Conservation (phyloP, 64 coral and sea anemone genomes). For the Orbicella faveolata region DNA sequence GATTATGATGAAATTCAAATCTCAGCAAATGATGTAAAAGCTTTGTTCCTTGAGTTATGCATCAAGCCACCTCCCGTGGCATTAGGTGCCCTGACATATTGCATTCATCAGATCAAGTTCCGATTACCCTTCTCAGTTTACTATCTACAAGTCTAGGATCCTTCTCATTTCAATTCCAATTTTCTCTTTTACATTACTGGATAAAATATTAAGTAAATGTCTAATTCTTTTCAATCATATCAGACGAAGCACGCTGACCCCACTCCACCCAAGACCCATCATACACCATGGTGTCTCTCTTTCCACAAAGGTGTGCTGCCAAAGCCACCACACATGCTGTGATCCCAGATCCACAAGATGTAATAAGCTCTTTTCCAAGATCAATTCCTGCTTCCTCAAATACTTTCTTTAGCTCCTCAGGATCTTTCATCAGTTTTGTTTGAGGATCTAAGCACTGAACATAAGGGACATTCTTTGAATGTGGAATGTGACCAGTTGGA, state of each 20-base stretch:
- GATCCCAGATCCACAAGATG: conserved; percentile 83
- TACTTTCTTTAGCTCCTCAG: conserved; percentile 67
- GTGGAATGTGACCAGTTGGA: conserved; percentile 82
- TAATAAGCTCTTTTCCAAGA: conserved; percentile 58
- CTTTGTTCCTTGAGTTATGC: too few species aligned
- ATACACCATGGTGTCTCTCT: conserved; percentile 73
- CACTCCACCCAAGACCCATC: conserved; percentile 90
- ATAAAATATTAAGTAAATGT: not conserved
- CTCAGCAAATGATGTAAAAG: too few species aligned
- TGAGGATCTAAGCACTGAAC: conserved; percentile 60
- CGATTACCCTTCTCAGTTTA: too few species aligned
- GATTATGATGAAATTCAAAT: too few species aligned
- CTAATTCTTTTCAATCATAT: conserved; percentile 64
- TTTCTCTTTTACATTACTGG: too few species aligned
- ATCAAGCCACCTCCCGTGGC: too few species aligned
- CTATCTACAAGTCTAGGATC: too few species aligned
- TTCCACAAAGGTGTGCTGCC: conserved; percentile 73
- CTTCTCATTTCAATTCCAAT: too few species aligned
- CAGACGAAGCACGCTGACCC: conserved; percentile 73
- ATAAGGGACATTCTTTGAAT: conserved; percentile 57
- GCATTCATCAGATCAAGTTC: too few species aligned
- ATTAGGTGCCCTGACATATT: too few species aligned
- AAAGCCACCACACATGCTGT: conserved; percentile 54
- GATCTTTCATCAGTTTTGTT: conserved; percentile 66
- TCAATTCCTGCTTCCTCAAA: conserved; percentile 77